Evolutionary conservation across 2,888 invertebrate species (phyloP).

Genomic region (Synanthedon vespiformis): DNA sequence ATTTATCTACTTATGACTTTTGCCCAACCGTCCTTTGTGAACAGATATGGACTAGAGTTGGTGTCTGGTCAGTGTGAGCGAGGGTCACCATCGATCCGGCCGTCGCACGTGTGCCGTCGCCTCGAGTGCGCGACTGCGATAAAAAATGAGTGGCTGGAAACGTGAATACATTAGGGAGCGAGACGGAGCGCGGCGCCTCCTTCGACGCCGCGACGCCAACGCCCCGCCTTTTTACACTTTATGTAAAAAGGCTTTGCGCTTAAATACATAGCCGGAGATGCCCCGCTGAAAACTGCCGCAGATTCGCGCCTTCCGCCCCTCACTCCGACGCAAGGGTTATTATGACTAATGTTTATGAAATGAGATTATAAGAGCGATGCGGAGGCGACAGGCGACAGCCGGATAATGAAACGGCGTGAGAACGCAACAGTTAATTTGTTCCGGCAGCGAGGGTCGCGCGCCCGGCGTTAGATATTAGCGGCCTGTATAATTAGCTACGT

Average conservation of each 20-base stretch:
- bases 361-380: conserved; percentile 6
- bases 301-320: not conserved
- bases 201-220: conserved; percentile 19
- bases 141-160: conserved; percentile 66
- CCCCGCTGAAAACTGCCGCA: not conserved
- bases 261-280: conserved; percentile 35
- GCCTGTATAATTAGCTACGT: conserved; percentile 18
- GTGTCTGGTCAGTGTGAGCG: too few relatives aligned
- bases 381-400: conserved; percentile 4
- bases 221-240: conserved; percentile 34
- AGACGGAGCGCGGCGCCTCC: conserved; percentile 43
- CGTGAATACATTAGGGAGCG: conserved; percentile 59
- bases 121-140: conserved; percentile 67
- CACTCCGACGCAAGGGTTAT: conserved; percentile 9
- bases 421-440: conserved; percentile 41
- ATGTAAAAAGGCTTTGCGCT: conserved; percentile 28
- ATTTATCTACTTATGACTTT: too few relatives aligned
- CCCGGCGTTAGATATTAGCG: conserved; percentile 31
- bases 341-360: conserved; percentile 5
- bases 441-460: conserved; percentile 28
- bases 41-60: too few relatives aligned
- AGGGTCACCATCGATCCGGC: too few relatives aligned
- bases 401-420: conserved; percentile 21
- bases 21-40: too few relatives aligned
- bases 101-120: conserved; percentile 23